phyloP scores from a whole-genome alignment of 2,888 invertebrate species.

The Lamellibrachia satsuma region DNA sequence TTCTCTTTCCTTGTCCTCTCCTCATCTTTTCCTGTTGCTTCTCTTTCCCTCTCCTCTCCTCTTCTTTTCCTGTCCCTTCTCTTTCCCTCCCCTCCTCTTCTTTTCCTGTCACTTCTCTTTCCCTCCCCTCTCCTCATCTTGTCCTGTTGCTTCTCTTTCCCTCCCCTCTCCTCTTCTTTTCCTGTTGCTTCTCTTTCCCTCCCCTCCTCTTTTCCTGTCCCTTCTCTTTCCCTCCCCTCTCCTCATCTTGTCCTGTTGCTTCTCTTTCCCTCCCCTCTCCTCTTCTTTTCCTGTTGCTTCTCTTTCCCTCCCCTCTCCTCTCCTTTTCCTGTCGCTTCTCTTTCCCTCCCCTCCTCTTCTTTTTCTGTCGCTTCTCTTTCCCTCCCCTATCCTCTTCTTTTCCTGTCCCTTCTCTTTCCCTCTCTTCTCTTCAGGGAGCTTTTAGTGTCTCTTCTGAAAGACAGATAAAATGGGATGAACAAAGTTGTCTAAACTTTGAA shows the following conservation, averaged over 20 bases:
- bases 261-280: background rate
- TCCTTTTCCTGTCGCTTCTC: background rate
- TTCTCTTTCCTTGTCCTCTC: too few relatives aligned
- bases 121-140: background rate
- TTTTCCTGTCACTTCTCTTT: too few relatives aligned
- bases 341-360: background rate
- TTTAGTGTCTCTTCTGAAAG: background rate
- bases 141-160: background rate
- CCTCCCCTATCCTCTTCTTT: too few relatives aligned
- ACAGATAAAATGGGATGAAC: background rate
- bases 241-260: background rate
- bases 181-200: background rate
- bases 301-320: background rate
- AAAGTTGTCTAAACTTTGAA: background rate
- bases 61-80: too few relatives aligned
- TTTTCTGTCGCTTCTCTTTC: background rate
- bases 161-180: background rate
- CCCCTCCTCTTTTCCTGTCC: background rate
- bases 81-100: too few relatives aligned
- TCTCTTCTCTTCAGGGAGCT: background rate
- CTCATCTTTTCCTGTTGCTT: background rate
- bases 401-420: background rate
- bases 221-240: background rate
- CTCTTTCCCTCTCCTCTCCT: background rate
- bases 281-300: constrained; percentile 1